Percentiles rank a stretch among this genome's conserved stretches.
phyloP scores from a whole-genome alignment of 2,797 vertebrate genomes.

The Glossophaga mutica region DNA sequence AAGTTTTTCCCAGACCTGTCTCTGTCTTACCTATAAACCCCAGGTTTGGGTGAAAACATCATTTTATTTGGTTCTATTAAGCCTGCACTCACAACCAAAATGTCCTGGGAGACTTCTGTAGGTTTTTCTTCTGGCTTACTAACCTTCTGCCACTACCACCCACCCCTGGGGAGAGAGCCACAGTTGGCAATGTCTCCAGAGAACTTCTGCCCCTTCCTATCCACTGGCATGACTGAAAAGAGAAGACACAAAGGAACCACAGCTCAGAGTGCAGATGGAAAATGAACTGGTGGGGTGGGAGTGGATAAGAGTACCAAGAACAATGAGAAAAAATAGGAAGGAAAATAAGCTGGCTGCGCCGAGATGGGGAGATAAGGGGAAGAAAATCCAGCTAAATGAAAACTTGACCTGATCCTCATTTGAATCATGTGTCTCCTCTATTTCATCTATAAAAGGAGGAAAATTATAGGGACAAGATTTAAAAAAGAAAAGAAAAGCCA shows the following conservation, averaged over 20 bases:
- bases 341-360: background rate
- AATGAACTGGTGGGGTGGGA: fast-evolving
- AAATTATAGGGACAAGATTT: background rate
- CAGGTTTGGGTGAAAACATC: background rate
- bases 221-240: background rate
- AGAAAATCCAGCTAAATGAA: background rate
- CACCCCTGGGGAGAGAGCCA: background rate
- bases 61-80: background rate
- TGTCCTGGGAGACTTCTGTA: background rate
- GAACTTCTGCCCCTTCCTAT: background rate
- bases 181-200: background rate
- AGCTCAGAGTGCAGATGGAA: background rate
- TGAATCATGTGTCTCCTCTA: background rate
- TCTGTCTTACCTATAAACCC: background rate
- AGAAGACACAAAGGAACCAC: background rate
- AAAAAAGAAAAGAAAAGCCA: background rate
- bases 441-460: background rate
- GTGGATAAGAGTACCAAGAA: background rate
- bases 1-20: background rate
- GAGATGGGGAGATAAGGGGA: background rate
- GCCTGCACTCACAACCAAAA: background rate
- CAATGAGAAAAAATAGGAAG: background rate
- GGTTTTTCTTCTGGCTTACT: background rate
- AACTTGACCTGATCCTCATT: background rate
- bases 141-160: background rate